Percentiles rank a stretch among this genome's conserved stretches.
Evolutionary conservation across 2,797 vertebrate species (phyloP).

Genomic region (Heteromormyrus szaboi): DNA sequence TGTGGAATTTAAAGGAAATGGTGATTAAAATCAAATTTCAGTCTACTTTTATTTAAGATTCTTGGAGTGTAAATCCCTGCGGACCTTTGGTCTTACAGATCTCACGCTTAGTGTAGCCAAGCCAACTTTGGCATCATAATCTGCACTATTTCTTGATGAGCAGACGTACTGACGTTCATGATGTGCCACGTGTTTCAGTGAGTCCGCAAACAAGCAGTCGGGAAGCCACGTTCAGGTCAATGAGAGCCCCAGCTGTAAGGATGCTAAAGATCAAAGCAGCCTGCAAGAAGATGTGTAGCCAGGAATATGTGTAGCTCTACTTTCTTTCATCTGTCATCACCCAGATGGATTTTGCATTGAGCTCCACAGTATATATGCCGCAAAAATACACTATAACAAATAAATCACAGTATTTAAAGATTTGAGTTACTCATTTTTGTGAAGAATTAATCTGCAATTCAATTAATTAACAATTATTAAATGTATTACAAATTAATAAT

Average conservation of each 20-base stretch:
- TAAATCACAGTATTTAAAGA: not conserved
- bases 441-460: not conserved
- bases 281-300: conserved; percentile 58
- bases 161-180: not conserved
- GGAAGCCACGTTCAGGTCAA: conserved; percentile 28
- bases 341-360: not conserved
- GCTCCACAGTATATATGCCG: not conserved
- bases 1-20: not conserved
- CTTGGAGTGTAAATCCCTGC: not conserved
- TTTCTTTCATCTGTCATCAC: not conserved
- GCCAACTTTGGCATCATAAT: not conserved
- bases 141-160: not conserved
- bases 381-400: not conserved
- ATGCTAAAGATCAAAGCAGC: conserved; percentile 52
- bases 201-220: conserved; percentile 42
- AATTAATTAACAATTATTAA: not conserved
- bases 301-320: not conserved
- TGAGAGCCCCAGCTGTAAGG: conserved; percentile 40
- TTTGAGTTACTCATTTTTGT: not conserved
- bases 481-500: not conserved
- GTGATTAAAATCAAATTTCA: too few species aligned
- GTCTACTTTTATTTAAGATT: not conserved
- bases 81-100: not conserved
- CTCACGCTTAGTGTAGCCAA: not conserved
- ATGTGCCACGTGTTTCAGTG: conserved; percentile 46